Evolutionary conservation across 2,113 vertebrate genomes (phyloP).

Genomic region (Plecturocebus donacophilus): DNA sequence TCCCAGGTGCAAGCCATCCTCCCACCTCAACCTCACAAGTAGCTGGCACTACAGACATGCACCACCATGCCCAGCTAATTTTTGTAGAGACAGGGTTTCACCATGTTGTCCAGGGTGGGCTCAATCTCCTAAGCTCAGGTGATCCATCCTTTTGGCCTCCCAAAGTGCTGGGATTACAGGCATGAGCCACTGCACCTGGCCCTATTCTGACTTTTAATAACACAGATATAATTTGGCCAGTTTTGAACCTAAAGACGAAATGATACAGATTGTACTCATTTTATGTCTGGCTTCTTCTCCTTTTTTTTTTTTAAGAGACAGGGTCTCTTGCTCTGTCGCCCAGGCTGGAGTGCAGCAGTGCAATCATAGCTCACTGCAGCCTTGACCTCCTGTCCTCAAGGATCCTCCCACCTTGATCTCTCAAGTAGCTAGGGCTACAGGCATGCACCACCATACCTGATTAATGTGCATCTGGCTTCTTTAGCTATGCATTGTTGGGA

Average conservation of each 20-base stretch:
- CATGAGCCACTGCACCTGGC: neutral
- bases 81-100: neutral
- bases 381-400: too few relatives aligned
- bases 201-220: neutral
- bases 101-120: neutral
- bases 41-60: neutral
- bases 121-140: too few relatives aligned
- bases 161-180: neutral
- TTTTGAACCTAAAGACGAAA: neutral
- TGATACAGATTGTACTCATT: neutral
- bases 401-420: too few relatives aligned
- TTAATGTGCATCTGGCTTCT: neutral
- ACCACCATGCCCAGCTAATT: neutral
- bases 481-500: neutral
- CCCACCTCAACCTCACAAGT: neutral
- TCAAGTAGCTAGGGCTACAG: too few relatives aligned
- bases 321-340: too few relatives aligned
- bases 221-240: neutral
- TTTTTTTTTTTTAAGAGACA: too few relatives aligned
- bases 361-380: too few relatives aligned
- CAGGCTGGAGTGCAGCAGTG: too few relatives aligned
- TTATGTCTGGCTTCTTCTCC: neutral
- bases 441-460: too few relatives aligned
- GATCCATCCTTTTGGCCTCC: neutral
- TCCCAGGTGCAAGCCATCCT: neutral